Base-by-base conservation (phyloP, 92 coral and sea anemone genomes). In the Phymanthus crucifer region DNA sequence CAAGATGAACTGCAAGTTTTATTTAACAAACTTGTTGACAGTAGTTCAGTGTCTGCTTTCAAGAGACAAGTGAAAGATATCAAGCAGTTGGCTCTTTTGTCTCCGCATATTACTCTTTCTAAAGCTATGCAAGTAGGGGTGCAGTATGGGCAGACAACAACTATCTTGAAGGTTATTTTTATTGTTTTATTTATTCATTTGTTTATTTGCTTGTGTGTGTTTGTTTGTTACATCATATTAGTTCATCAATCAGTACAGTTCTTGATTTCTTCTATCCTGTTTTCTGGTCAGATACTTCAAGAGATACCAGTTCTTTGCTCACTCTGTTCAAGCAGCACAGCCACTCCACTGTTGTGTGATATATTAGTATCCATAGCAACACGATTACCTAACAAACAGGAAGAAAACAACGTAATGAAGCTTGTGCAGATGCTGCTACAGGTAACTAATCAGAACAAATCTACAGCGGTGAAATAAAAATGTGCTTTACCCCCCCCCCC, bases 21-120 rank as follows among this genome's bases (percentile, higher is more conserved):
- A 1, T 90, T 90, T 29, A 92, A 92, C 91, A 92, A 88, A 76
- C 80, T 92, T 65, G 88, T 92, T 75, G 93, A 92, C 56, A 76
- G 83, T 31, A 82, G 84, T 34, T 47, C 37, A 45, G 88, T 78
- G 23, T 82, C 58, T 35, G 80, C 74, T 50, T 82, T 85, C 32
- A 56, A 52, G 52, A 76, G 58, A 13, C 58, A 81, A n/a, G 61
- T 82, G 27, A 72, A 40, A 18, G 83, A 73, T 23, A 45, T 92
- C 65, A 65, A 86, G 4, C 76, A 74, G 47, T 50, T 74, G 69
- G 66, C 80, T 1, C 70, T 92, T 23, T 46, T 90, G 72, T 81
- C 80, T 24, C 90, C 90, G 31, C 66, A 33, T n/a, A 57, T 87
- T 5, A 73, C 83, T 32, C 84, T 92, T 43, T 77, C 65, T 72